These are phyloP conservation scores for Cydia amplana DNA, from an alignment of 1,140 invertebrate species.

Conservation along the genomic window DNA sequence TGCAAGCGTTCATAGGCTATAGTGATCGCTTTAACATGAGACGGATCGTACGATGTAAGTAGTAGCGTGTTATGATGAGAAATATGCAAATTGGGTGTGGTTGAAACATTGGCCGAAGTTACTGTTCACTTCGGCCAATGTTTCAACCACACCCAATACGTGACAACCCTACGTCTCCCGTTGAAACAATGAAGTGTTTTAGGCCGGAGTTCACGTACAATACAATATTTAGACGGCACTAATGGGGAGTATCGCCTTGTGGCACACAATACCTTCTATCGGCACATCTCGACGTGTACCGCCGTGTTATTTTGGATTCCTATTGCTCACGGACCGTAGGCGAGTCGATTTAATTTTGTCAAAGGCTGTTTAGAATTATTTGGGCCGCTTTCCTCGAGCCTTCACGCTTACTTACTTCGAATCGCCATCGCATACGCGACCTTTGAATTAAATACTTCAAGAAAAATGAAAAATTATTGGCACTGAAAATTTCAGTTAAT, in stretches of 20 bases:
- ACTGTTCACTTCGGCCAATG: not conserved
- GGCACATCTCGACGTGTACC: constrained; percentile 40
- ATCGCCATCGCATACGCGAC: too few relatives aligned
- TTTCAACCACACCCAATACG: not conserved
- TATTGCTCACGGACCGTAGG: constrained; percentile 9
- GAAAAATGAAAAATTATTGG: too few relatives aligned
- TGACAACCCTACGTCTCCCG: constrained; percentile 27
- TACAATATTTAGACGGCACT: constrained; percentile 53
- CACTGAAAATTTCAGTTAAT: too few relatives aligned
- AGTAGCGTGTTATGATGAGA: not conserved
- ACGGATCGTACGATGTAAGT: not conserved
- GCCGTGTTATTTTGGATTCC: constrained; percentile 39
- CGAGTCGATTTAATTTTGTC: not conserved
- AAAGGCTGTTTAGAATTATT: too few relatives aligned
- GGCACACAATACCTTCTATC: constrained; percentile 49
- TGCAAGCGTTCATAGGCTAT: too few relatives aligned
- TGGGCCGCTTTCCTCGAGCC: too few relatives aligned
- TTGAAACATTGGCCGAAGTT: too few relatives aligned
- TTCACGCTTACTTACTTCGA: too few relatives aligned
- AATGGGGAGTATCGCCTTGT: constrained; percentile 52
- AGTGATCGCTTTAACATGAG: too few relatives aligned
- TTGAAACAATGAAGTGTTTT: constrained; percentile 53
- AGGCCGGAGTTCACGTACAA: constrained; percentile 45
- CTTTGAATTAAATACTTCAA: too few relatives aligned
- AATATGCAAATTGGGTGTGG: too few relatives aligned